Evolutionary conservation across 2,797 vertebrate species (phyloP).

Genomic region (Lacerta agilis): DNA sequence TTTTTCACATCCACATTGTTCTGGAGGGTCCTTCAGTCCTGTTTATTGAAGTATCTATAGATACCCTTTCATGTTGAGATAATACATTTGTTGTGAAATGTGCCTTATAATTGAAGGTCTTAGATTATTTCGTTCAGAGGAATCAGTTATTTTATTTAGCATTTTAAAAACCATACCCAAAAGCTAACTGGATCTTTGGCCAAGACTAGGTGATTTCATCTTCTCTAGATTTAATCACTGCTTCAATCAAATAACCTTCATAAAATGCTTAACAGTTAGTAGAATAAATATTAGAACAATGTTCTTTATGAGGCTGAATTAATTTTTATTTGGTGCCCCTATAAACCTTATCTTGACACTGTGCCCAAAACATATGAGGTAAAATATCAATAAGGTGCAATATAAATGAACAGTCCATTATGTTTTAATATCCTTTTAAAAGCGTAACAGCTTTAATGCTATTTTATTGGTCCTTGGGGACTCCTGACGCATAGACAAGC

Average conservation of each 20-base stretch:
- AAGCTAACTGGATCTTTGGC: background rate
- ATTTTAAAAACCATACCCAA: background rate
- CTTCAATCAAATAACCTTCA: conserved; percentile 1
- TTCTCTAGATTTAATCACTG: conserved; percentile 16
- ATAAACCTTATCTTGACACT: conserved; percentile 22
- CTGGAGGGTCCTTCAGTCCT: too few relatives aligned
- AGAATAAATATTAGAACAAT: conserved; percentile 22
- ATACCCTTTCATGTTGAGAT: too few relatives aligned
- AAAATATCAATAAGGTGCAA: conserved; percentile 28
- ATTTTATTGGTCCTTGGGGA: conserved; percentile 5
- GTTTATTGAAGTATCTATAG: too few relatives aligned
- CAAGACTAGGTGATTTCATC: background rate
- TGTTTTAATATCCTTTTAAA: conserved; percentile 36
- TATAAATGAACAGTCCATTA: conserved; percentile 26
- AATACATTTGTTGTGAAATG: background rate
- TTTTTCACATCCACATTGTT: too few relatives aligned
- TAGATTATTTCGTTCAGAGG: background rate
- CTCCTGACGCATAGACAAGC: conserved; percentile 1
- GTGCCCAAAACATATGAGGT: conserved; percentile 14
- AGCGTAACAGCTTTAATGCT: conserved; percentile 15
- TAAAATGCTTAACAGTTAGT: conserved; percentile 35
- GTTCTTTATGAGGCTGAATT: conserved; percentile 33
- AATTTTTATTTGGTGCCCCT: conserved; percentile 38
- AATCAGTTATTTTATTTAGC: background rate
- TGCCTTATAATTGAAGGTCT: conserved; percentile 1